These are phyloP conservation scores for Manis pentadactyla DNA, from an alignment of 2,797 vertebrate species.

Conservation along the genomic window DNA sequence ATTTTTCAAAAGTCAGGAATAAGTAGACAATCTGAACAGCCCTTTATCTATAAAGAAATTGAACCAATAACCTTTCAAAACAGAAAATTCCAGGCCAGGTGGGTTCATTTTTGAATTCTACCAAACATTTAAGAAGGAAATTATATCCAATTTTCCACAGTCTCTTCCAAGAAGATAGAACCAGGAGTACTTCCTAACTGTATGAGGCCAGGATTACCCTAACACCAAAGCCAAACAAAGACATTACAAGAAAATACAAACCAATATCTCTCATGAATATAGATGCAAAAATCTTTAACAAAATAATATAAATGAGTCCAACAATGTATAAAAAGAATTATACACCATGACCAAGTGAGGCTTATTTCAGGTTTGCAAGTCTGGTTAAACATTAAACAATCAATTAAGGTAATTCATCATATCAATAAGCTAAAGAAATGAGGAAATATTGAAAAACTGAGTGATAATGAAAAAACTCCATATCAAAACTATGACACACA, in stretches of 20 bases:
- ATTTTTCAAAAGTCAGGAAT: background rate
- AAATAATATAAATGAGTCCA: constrained; percentile 14
- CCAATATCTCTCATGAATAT: background rate
- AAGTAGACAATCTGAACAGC: background rate
- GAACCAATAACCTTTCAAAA: background rate
- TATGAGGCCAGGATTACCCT: background rate
- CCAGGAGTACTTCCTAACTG: background rate
- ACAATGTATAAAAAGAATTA: background rate
- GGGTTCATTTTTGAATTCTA: background rate
- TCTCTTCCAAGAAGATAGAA: background rate
- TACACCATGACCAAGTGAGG: background rate
- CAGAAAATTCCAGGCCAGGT: background rate
- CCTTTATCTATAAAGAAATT: background rate
- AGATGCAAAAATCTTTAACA: background rate
- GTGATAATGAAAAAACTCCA: background rate
- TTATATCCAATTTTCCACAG: background rate
- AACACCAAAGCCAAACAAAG: background rate
- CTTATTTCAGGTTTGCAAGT: background rate
- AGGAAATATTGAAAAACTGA: constrained; percentile 4
- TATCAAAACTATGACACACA: no score
- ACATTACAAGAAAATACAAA: background rate
- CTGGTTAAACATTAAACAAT: background rate
- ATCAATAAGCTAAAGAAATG: background rate
- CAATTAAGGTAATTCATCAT: background rate
- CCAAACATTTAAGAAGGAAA: background rate